Evolutionary conservation across 2,797 vertebrate genomes (phyloP), one percentile per base, ranked within the genome.

Genomic region (Gymnoscopelus braueri): DNA sequence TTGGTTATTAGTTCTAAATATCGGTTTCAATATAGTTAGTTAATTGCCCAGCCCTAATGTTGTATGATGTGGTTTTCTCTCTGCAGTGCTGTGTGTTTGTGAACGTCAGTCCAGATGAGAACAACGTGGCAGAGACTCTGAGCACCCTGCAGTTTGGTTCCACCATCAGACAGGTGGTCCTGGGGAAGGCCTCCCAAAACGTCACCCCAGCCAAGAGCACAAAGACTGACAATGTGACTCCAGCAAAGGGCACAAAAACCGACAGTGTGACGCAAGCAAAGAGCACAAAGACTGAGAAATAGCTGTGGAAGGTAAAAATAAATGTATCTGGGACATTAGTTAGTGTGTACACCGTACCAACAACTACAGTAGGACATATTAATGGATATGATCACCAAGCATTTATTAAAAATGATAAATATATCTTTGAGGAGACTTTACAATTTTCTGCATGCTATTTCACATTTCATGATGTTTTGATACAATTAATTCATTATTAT

Each of bases 111-210:
- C 89, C 89, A 0, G 86, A 91, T 47, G 1, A 14, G 4, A 76
- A 63, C 19, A 77, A 93, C 29, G 51, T 54, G 44, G 62, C 0
- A 12, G 91, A 93, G 44, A 93, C 91, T 0, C 72, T 91, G 26
- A 91, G 87, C 77, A 88, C 91, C 7, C 87, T 93, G 67, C 90
- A 92, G 84, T 91, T 93, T 39, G 91, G 90, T 0, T 85, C 90
- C 47, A 77, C 86, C 64, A 78, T 93, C 4, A 84, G 85, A 2
- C 90, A 93, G 71, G 84, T 92, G n/a, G 79, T 80, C 0, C 87
- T 93, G 0, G 88, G 90, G 6, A 90, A 82, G 63, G 82, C 87
- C 0, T 15, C 79, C 0, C 88, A 87, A 62, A 85, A 92, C 72
- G 19, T 87, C 12, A 15, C 44, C 0, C 82, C 75, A 0, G 29